Base-by-base conservation (phyloP, 2,888 invertebrate genomes). In the Coecobrya sp. region DNA sequence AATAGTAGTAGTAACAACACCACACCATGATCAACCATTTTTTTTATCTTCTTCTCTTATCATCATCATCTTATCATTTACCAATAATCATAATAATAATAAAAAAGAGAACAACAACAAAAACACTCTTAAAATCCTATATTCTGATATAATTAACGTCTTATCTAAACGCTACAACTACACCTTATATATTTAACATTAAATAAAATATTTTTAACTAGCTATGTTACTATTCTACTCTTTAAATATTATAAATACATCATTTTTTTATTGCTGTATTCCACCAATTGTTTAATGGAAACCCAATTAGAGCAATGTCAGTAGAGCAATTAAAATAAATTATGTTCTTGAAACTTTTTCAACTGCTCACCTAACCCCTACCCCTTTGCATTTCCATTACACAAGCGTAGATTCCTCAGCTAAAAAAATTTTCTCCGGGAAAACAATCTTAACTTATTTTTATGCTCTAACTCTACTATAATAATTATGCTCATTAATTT, bases 391-490 rank as follows among this genome's bases (percentile, higher is more conserved):
- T 62, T 62, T 19, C 2, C 7, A 62, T 62, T 62, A 22, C 8
- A 7, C 59, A n/a, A 7, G 10, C n/a, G 13, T 62, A 19, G 16
- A 62, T 3, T 62, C 22, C 1, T 62, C n/a, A 22, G 22, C 59
- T 62, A 19, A n/a, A n/a, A n/a, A n/a, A n/a, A 7, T 62, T 62
- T 62, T 62, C 59, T n/a, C 59, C 59, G 7, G 59, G 59, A 62
- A 62, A 62, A 36, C 2, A 36, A 7, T 36, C 36, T 36, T 36
- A 62, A 62, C 19, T n/a, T n/a, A 22, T 4, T 62, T 62, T 62
- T 22, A n/a, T n/a, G n/a, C n/a, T n/a, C n/a, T n/a, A n/a, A n/a
- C n/a, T 62, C 52, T 10, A 52, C 2, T 16, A 52, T 36, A 36
- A 36, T 36, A 36, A 36, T 36, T 36, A 7, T 36, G n/a, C n/a